Base-by-base conservation (phyloP, 1,140 invertebrate species). In the Himalopsyche phryganea region DNA sequence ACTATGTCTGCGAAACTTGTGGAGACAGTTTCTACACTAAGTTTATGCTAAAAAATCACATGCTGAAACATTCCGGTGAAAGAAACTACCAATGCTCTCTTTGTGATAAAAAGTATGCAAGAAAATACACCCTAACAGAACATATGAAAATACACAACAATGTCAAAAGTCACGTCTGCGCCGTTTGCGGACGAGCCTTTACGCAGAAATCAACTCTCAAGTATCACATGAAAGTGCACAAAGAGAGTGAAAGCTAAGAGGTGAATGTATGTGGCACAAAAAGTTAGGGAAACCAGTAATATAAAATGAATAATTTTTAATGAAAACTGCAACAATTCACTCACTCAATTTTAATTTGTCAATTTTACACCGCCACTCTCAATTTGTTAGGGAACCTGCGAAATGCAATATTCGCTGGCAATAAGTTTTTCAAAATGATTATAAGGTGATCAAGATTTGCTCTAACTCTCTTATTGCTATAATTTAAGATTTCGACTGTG, bases 151-250 rank as follows among this genome's bases (percentile, higher is more conserved):
- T 53, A 13, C 58, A 60, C 35, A 49, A 40, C 18, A 53, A 53
- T 33, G 35, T 60, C 14, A 47, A 38, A 17, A 28, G 36, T 6
- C 50, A 53, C 42, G 14, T 38, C 11, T 60, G 58, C 19, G 35
- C 41, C 7, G 1, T 28, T 10, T 60, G 58, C 41, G 44, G 33
- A 10, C 33, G 38, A 13, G 13, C 40, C 9, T 60, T 60, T 28
- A 71, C 75, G 59, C 73, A 77, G 62, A 76, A 75, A 52, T 75
- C 73, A 46, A 74, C 73, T 32, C 50, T 77, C 5, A 75, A 75
- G 46, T 70, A 70, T 0, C 74, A 77, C 35, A 67, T 77, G 68
- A 74, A 73, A 61, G 32, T 44, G 1, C 56, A 58, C 23, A 28
- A 58, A 38, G 41, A 38, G 32, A 13, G 10, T 15, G 17, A 42